Base-by-base conservation (phyloP, 2,113 vertebrate species). In the Rhipidura dahli region DNA sequence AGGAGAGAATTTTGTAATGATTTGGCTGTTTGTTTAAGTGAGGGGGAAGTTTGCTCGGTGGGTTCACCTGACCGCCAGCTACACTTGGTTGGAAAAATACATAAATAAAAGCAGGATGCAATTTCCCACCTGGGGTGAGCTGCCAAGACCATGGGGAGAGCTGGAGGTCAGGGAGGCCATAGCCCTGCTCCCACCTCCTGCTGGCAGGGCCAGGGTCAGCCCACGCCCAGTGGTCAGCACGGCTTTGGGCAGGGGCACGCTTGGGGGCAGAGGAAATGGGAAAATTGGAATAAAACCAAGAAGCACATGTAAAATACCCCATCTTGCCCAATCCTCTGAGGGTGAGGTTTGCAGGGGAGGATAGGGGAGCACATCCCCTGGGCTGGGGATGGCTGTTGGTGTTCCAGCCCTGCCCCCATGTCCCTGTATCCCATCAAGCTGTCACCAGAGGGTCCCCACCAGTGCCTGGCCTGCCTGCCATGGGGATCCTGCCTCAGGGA, bases 1-100 rank as follows among this genome's bases (percentile, higher is more conserved):
- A 76, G 91, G 87, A 95, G 95, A 93, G 66, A 49, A 65, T 65
- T 95, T 53, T 37, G 77, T 44, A 44, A 33, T 76, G 93, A 53
- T 94, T 92, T 92, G 51, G 60, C 51, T 75, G 85, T 94, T 95
- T 90, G 93, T 96, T 95, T 94, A 89, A 40, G 51, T 59, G 86
- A 95, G 81, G 54, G 57, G 54, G 90, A 92, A 92, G 57, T 93
- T 87, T 82, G 83, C 76, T 78, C 1, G 0, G n/a, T 66, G 83
- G 69, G 85, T 66, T 78, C 14, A 37, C 89, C 88, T 72, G 65
- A 51, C 85, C 1, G 3, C 26, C 8, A 31, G 80, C 65, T 87
- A 60, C 13, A 4, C 56, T 59, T 42, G 4, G 1, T 17, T 40
- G 57, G 81, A 5, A 51, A 92, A 68, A 57, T 20, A 40, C 1